phyloP scores from a whole-genome alignment of 35 echinoderm and acorn worm species.

The Holothuria glaberrima region DNA sequence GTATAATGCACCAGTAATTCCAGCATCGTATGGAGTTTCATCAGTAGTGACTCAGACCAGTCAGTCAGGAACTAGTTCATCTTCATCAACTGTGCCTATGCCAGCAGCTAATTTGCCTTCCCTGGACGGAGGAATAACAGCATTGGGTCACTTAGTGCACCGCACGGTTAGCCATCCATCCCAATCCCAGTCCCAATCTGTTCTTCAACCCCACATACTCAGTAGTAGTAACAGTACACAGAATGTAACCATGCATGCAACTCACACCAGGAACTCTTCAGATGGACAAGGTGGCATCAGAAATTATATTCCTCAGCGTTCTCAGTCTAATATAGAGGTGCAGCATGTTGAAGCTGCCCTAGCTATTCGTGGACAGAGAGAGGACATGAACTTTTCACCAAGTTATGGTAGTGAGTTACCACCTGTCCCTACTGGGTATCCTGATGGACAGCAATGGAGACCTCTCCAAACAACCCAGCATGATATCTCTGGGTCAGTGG shows the following conservation, averaged over 20 bases:
- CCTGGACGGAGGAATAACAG: constrained; percentile 16
- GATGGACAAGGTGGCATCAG: constrained; percentile 26
- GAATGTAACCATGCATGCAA: constrained; percentile 22
- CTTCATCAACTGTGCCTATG: constrained; percentile 17
- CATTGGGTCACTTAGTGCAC: constrained; percentile 35
- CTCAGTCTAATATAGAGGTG: constrained; percentile 44
- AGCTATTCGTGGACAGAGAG: constrained; percentile 8
- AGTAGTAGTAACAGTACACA: constrained; percentile 23
- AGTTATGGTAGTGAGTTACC: background rate
- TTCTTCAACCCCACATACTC: background rate
- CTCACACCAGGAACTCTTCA: constrained; percentile 41
- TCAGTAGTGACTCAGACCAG: constrained; percentile 16
- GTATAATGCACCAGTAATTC: background rate
- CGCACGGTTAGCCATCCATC: constrained; percentile 43
- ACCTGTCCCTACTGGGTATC: background rate
- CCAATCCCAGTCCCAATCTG: constrained; percentile 38
- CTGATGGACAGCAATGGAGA: constrained; percentile 4
- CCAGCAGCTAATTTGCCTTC: constrained; percentile 26
- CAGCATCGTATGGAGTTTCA: constrained; percentile 12
- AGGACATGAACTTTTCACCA: background rate
- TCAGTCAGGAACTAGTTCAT: constrained; percentile 15
- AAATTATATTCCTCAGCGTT: constrained; percentile 32
- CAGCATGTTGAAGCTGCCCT: constrained; percentile 24
- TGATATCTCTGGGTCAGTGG: background rate
- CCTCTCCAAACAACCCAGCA: background rate